Percentiles rank a stretch among this genome's conserved stretches.
Conservation (phyloP, 2,888 invertebrate species). For the Agrenia bidenticulata region DNA sequence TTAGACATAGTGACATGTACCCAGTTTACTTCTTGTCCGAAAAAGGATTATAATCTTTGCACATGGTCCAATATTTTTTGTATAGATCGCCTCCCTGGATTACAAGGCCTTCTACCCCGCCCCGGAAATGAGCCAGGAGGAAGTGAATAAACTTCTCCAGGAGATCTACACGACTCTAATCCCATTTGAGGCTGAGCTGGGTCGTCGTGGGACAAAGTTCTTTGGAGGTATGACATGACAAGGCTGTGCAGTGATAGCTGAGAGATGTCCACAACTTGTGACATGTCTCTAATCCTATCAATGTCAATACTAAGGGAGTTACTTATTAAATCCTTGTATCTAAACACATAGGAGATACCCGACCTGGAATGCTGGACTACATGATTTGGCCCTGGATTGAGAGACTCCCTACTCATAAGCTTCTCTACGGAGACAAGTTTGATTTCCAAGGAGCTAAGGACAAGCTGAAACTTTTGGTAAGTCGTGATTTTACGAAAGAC, state of each 20-base stretch:
- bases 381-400: slow-evolving; percentile 88
- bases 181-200: slow-evolving; percentile 57
- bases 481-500: no score
- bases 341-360: slow-evolving; percentile 61
- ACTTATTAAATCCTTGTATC: no score
- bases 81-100: slow-evolving; percentile 32
- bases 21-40: no score
- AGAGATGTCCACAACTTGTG: no score
- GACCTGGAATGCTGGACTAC: slow-evolving; percentile 76
- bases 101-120: slow-evolving; percentile 17
- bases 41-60: no score
- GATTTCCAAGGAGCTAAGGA: not conserved
- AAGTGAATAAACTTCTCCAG: slow-evolving; percentile 24
- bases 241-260: no score
- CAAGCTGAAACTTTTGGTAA: not conserved
- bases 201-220: slow-evolving; percentile 55
- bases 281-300: no score
- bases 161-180: slow-evolving; percentile 54
- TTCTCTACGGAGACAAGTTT: slow-evolving; percentile 55
- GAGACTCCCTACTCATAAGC: slow-evolving; percentile 64
- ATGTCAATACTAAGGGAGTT: no score
- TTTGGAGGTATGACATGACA: slow-evolving; percentile 57
- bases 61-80: no score
- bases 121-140: slow-evolving; percentile 24
- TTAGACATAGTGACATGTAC: no score